Percentiles rank a stretch among this genome's conserved stretches.
These are phyloP conservation scores for Teleiodes luculella DNA, from an alignment of 2,888 invertebrate species.

Conservation along the genomic window DNA sequence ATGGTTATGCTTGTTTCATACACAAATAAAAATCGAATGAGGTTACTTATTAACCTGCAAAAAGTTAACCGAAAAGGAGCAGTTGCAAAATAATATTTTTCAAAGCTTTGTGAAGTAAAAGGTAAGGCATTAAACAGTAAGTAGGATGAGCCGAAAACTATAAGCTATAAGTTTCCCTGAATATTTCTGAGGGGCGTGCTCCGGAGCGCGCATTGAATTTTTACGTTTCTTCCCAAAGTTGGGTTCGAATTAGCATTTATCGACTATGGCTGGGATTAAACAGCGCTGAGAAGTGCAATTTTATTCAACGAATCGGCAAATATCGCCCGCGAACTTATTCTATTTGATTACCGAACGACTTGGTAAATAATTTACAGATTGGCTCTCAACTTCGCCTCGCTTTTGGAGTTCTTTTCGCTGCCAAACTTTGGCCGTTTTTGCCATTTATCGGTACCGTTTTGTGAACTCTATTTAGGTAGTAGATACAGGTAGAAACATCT, in stretches of 20 bases:
- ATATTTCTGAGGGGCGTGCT: slow-evolving; percentile 43
- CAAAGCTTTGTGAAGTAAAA: neutral
- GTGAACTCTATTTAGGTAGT: neutral
- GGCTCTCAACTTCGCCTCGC: slow-evolving; percentile 8
- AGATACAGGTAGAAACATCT: no score
- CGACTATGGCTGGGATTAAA: slow-evolving; percentile 54
- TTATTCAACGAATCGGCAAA: slow-evolving; percentile 40
- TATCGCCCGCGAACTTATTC: slow-evolving; percentile 30
- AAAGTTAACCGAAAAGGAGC: neutral
- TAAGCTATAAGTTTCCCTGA: slow-evolving; percentile 36
- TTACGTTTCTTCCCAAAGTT: slow-evolving; percentile 55
- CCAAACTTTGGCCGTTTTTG: neutral
- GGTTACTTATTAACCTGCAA: no score
- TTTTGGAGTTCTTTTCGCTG: slow-evolving; percentile 5
- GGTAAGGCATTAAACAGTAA: slow-evolving; percentile 21
- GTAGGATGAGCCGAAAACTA: slow-evolving; percentile 37
- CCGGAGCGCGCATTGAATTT: slow-evolving; percentile 43
- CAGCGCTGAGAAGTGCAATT: slow-evolving; percentile 44
- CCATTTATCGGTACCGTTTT: neutral
- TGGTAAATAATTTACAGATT: slow-evolving; percentile 19
- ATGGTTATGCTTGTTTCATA: no score
- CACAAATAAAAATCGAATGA: no score
- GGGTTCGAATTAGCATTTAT: slow-evolving; percentile 62
- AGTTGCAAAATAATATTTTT: neutral
- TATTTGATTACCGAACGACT: slow-evolving; percentile 21